A percentile compares a stretch with the other conserved stretches of the same genome.
Evolutionary conservation across 1,140 invertebrate species (phyloP).

Genomic region (Luehdorfia chinensis): DNA sequence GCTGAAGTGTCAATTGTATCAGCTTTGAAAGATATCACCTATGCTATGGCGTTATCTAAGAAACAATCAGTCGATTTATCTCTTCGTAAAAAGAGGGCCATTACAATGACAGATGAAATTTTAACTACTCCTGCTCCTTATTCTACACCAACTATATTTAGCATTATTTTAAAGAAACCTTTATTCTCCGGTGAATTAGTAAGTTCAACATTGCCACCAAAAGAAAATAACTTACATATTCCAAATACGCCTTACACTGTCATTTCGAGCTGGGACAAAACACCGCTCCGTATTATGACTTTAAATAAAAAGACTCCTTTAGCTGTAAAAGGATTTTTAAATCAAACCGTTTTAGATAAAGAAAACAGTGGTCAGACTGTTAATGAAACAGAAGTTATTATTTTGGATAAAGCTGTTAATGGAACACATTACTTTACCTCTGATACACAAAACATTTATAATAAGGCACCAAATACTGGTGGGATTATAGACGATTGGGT

Average conservation of each 20-base stretch:
- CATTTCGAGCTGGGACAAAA: constrained; percentile 37
- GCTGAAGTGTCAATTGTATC: constrained; percentile 68
- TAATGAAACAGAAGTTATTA: constrained; percentile 45
- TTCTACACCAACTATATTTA: constrained; percentile 31
- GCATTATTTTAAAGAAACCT: constrained; percentile 49
- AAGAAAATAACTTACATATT: constrained; percentile 17
- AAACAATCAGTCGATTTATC: constrained; percentile 66
- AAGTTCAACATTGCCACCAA: constrained; percentile 5
- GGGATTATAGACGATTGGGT: constrained; percentile 54
- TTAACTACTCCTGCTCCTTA: constrained; percentile 20
- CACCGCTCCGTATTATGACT: constrained; percentile 36
- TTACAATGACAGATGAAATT: constrained; percentile 20
- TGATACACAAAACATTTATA: constrained; percentile 42
- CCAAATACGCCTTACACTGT: constrained; percentile 41
- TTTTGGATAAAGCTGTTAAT: constrained; percentile 53
- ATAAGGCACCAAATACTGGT: constrained; percentile 44
- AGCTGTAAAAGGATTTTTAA: constrained; percentile 54
- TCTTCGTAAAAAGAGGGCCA: constrained; percentile 52
- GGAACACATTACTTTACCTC: constrained; percentile 35
- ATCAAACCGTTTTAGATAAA: constrained; percentile 55
- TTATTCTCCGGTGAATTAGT: constrained; percentile 4
- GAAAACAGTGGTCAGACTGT: constrained; percentile 34
- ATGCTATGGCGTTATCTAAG: constrained; percentile 57
- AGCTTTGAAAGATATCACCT: constrained; percentile 65
- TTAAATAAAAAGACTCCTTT: constrained; percentile 20